These are phyloP conservation scores for Penaeus japonicus DNA, from an alignment of 1,140 invertebrate genomes.

Conservation along the genomic window DNA sequence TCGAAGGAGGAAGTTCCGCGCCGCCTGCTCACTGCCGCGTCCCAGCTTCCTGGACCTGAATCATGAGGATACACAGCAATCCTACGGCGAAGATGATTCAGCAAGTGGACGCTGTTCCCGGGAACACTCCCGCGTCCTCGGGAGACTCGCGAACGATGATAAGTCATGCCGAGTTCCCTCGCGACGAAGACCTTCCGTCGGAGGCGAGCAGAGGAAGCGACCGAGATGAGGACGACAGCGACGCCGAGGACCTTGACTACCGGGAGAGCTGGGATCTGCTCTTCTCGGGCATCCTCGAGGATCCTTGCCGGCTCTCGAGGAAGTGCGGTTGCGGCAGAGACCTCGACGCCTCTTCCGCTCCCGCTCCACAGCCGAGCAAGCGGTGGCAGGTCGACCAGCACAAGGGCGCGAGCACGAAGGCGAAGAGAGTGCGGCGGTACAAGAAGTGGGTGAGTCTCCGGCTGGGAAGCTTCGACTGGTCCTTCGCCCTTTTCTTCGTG, in stretches of 20 bases:
- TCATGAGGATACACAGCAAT: slow-evolving; percentile 14
- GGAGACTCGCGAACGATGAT: background rate
- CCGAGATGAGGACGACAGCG: background rate
- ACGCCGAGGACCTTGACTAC: background rate
- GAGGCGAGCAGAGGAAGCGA: background rate
- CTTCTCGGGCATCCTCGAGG: background rate
- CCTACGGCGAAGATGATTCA: slow-evolving; percentile 20
- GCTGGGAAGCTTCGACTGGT: slow-evolving; percentile 29
- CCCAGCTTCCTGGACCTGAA: too few species aligned
- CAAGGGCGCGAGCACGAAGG: background rate
- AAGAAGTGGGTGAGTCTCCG: slow-evolving; percentile 36
- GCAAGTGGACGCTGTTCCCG: background rate
- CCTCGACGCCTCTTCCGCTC: background rate
- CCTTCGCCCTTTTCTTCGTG: slow-evolving; percentile 26
- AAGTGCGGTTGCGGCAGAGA: background rate
- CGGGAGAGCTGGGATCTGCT: background rate
- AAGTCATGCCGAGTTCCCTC: too few species aligned
- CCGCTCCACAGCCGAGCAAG: background rate
- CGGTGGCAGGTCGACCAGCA: background rate
- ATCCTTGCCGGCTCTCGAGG: too few species aligned
- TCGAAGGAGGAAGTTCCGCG: background rate
- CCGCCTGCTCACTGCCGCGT: background rate
- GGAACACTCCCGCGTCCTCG: background rate
- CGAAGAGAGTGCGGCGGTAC: slow-evolving; percentile 4
- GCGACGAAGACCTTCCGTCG: background rate